Evolutionary conservation across 2,113 vertebrate genomes (phyloP).

Genomic region (Engraulis encrasicolus): DNA sequence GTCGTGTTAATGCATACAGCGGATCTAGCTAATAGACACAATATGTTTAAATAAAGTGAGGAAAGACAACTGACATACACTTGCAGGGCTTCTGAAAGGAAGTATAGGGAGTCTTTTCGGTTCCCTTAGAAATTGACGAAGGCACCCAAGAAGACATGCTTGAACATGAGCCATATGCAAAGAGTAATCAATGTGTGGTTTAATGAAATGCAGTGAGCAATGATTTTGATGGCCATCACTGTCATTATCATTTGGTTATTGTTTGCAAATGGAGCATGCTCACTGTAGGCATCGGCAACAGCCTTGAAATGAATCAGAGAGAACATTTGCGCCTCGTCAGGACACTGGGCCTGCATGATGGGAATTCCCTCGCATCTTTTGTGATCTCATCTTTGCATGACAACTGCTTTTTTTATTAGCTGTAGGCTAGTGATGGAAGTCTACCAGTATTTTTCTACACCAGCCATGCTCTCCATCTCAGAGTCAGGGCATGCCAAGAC

Average conservation of each 20-base stretch:
- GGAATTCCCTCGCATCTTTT: too few species aligned
- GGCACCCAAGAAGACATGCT: constrained; percentile 54
- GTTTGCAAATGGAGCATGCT: constrained; percentile 46
- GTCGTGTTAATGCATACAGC: too few species aligned
- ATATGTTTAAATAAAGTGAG: too few species aligned
- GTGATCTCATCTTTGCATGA: constrained; percentile 6
- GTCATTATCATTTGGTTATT: constrained; percentile 47
- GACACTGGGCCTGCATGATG: too few species aligned
- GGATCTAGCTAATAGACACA: too few species aligned
- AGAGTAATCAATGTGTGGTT: constrained; percentile 57
- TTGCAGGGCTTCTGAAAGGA: constrained; percentile 26
- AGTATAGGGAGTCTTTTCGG: constrained; percentile 45
- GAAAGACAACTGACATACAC: too few species aligned
- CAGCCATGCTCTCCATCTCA: constrained; percentile 49
- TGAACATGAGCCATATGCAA: constrained; percentile 57
- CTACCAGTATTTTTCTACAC: constrained; percentile 26
- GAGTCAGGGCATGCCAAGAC: constrained; percentile 56
- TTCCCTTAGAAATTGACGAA: constrained; percentile 54
- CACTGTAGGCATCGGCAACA: background rate
- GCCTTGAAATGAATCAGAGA: constrained; percentile 6
- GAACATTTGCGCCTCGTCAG: constrained; percentile 27
- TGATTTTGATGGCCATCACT: constrained; percentile 50
- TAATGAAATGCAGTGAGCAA: constrained; percentile 35
- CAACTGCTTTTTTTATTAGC: constrained; percentile 19
- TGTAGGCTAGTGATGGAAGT: constrained; percentile 34